Evolutionary conservation across 2,113 vertebrate genomes (phyloP), one percentile per base, ranked within the genome.

Genomic region (Rynchops niger): DNA sequence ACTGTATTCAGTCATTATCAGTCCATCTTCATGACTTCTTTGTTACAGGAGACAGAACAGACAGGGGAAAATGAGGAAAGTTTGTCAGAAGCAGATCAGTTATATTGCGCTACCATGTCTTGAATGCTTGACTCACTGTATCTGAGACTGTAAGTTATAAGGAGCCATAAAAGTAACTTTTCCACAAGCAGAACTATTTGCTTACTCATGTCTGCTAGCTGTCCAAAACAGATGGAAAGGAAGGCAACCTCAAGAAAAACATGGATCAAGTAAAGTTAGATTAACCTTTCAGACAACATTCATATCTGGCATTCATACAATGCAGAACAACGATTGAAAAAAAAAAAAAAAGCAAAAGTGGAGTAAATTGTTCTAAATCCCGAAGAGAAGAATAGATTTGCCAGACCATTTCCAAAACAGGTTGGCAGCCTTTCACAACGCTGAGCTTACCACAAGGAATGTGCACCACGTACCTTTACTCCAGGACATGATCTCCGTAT

Each of bases 131-230:
- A 69, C 15, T 90, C 50, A 10, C 45, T 65, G 36, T 86, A 73
- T 52, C 1, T 0, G 40, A 69, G 36, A 34, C 58, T 56, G 12
- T 50, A 88, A 80, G 32, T 83, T 95, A 55, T 45, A 80, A 69
- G 61, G 78, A 85, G n/a, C 67, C 53, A 53, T 56, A 66, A 49
- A 80, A 80, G 6, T 61, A 72, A 52, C n/a, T 90, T 93, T 92
- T 88, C 77, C 69, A 61, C 91, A 72, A 80, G 72, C 45, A 76
- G 58, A 91, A 86, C 16, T 61, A 77, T 91, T 96, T 94, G 83
- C 77, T 88, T 91, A 62, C 36, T 95, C 80, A 56, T 61, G 30
- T 58, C 76, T 88, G 53, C 49, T 52, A 69, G 62, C 47, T 56
- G 38, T 76, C 82, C 82, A 90, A 74, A 78, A 85, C 3, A 0